phyloP scores from a whole-genome alignment of 2,113 vertebrate genomes.

The Bolborhynchus lineola region DNA sequence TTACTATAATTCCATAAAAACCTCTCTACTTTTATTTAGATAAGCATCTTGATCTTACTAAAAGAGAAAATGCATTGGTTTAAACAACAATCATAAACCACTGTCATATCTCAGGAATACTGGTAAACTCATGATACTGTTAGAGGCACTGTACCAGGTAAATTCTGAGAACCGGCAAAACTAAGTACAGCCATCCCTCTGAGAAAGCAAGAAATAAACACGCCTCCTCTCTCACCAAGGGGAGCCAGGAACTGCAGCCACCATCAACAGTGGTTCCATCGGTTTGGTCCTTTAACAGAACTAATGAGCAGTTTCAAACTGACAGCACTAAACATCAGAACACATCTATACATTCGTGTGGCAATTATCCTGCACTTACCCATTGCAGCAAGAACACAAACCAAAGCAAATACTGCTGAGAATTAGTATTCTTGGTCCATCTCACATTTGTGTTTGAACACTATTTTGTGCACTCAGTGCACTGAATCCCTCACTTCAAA shows the following conservation, averaged over 20 bases:
- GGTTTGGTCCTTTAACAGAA: neutral
- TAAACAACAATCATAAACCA: neutral
- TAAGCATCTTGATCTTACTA: neutral
- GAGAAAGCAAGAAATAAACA: neutral
- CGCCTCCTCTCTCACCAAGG: neutral
- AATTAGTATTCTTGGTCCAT: neutral
- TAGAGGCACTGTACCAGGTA: neutral
- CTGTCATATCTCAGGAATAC: accelerated
- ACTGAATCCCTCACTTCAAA: neutral
- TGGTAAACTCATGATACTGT: neutral
- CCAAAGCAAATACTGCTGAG: neutral
- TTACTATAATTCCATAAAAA: neutral
- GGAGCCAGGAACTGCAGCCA: neutral
- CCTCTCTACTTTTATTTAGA: neutral
- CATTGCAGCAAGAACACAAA: neutral
- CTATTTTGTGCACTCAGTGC: neutral
- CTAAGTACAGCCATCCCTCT: neutral
- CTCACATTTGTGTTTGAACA: neutral
- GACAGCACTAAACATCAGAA: neutral
- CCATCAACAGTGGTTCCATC: neutral
- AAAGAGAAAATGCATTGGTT: neutral
- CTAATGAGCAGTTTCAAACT: neutral
- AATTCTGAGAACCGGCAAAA: neutral
- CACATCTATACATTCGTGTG: neutral
- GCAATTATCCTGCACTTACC: neutral